Evolutionary conservation across 2,888 invertebrate species (phyloP).

Genomic region (Drosophila falleni): DNA sequence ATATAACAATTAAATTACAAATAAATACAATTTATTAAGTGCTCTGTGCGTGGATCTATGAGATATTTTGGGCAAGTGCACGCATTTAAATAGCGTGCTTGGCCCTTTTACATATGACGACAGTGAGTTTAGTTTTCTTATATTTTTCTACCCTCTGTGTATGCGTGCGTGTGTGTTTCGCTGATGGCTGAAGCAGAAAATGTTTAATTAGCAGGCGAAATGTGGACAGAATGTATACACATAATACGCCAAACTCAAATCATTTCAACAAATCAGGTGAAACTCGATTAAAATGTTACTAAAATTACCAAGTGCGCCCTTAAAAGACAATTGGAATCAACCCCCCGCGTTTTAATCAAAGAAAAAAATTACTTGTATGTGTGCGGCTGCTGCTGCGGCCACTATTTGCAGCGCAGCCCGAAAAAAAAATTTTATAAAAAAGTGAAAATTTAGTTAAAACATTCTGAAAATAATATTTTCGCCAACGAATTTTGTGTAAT

Average conservation of each 20-base stretch:
- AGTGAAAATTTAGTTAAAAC: slow-evolving; percentile 58
- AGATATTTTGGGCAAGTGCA: slow-evolving; percentile 53
- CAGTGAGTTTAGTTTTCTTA: slow-evolving; percentile 74
- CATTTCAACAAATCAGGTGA: slow-evolving; percentile 23
- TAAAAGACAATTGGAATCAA: slow-evolving; percentile 65
- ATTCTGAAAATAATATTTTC: slow-evolving; percentile 17
- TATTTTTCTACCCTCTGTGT: slow-evolving; percentile 49
- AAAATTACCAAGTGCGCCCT: slow-evolving; percentile 38
- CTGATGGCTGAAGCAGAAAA: slow-evolving; percentile 69
- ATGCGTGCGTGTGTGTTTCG: slow-evolving; percentile 68
- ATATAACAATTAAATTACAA: slow-evolving; percentile 46
- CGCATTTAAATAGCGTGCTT: slow-evolving; percentile 60
- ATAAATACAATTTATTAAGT: slow-evolving; percentile 59
- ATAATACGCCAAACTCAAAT: slow-evolving; percentile 33
- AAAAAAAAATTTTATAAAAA: slow-evolving; percentile 46
- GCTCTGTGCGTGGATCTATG: slow-evolving; percentile 60
- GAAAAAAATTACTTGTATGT: slow-evolving; percentile 64
- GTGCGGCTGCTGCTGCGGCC: slow-evolving; percentile 53
- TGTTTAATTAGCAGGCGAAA: slow-evolving; percentile 77
- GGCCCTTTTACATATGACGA: slow-evolving; percentile 70
- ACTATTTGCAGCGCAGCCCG: slow-evolving; percentile 61
- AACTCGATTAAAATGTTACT: slow-evolving; percentile 23
- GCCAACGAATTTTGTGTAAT: slow-evolving; percentile 18
- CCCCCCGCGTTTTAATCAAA: slow-evolving; percentile 74
- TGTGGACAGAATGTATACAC: slow-evolving; percentile 45